Conservation (phyloP, 1,140 invertebrate genomes). For the Diprion similis region DNA sequence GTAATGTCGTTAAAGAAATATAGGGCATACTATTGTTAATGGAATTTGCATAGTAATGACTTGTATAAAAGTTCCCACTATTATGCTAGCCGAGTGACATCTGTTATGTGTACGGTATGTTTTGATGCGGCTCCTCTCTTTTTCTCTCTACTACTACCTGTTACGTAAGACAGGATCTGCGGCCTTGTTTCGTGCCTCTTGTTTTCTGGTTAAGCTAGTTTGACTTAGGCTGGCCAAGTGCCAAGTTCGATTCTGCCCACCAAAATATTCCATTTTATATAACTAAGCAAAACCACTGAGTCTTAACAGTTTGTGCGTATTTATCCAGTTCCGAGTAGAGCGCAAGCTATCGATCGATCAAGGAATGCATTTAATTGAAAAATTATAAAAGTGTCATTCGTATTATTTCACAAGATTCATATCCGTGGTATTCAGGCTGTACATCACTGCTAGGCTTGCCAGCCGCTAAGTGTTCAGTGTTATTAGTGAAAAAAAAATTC, state of each 20-base stretch:
- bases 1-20: conserved; percentile 18
- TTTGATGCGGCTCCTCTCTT: conserved; percentile 16
- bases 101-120: conserved; percentile 21
- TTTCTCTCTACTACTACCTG: conserved; percentile 38
- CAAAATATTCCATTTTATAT: conserved; percentile 58
- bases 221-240: conserved; percentile 47
- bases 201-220: conserved; percentile 52
- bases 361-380: background rate
- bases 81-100: background rate
- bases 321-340: background rate
- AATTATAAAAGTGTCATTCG: background rate
- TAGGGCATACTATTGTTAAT: conserved; percentile 38
- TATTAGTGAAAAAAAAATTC: too few species aligned
- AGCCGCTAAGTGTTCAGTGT: too few species aligned
- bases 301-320: background rate
- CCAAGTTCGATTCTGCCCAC: conserved; percentile 52
- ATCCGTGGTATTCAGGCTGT: too few species aligned
- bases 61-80: conserved; percentile 35
- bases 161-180: conserved; percentile 50
- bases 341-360: background rate
- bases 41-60: conserved; percentile 43
- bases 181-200: conserved; percentile 49
- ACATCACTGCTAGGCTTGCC: too few species aligned
- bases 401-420: background rate
- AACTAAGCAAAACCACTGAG: conserved; percentile 33